These are phyloP conservation scores for Petrolisthes cinctipes DNA, from an alignment of 2,888 invertebrate species.

Conservation along the genomic window DNA sequence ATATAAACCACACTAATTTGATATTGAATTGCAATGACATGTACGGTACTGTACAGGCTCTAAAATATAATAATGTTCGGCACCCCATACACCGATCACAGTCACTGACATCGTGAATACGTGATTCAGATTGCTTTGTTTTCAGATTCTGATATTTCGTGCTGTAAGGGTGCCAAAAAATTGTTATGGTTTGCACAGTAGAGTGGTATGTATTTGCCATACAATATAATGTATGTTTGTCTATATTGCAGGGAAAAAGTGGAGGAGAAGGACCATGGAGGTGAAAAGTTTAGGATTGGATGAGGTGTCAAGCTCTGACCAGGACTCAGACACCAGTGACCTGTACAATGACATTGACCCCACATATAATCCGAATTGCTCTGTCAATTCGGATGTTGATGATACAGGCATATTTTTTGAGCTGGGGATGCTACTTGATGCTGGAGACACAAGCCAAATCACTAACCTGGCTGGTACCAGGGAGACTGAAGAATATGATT, in stretches of 20 bases:
- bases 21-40: too few relatives aligned
- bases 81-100: too few relatives aligned
- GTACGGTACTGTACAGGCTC: too few relatives aligned
- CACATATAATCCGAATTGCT: background rate
- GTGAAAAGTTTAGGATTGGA: slow-evolving; percentile 3
- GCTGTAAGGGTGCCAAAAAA: too few relatives aligned
- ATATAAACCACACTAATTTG: too few relatives aligned
- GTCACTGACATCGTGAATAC: too few relatives aligned
- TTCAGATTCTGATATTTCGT: too few relatives aligned
- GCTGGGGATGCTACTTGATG: slow-evolving; percentile 9
- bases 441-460: background rate
- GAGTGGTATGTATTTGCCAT: too few relatives aligned
- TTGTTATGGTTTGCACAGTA: too few relatives aligned
- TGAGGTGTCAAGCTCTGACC: background rate
- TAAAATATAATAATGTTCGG: too few relatives aligned
- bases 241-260: background rate
- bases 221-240: too few relatives aligned
- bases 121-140: too few relatives aligned
- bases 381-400: slow-evolving; percentile 4
- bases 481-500: background rate
- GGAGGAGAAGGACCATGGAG: background rate
- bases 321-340: background rate
- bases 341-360: slow-evolving; percentile 5
- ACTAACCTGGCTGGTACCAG: background rate
- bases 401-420: slow-evolving; percentile 43